A percentile compares a stretch with the other conserved stretches of the same genome.
Conservation (phyloP, 2,888 invertebrate species). For the Pachycephus smyrnensis region DNA sequence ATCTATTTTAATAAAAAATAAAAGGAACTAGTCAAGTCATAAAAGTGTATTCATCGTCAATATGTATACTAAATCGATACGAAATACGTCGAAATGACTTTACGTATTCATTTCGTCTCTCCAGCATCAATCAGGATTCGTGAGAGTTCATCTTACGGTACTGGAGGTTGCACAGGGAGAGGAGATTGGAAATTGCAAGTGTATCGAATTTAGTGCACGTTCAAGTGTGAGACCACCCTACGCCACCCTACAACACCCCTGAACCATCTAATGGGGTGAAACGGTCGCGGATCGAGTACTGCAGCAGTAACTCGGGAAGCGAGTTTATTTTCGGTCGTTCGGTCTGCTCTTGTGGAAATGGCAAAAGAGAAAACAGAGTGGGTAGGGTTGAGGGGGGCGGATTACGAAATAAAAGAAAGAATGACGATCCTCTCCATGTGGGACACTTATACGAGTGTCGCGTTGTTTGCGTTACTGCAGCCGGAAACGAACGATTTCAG, state of each 20-base stretch:
- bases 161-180: slow-evolving; percentile 1
- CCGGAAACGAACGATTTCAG: too few species aligned
- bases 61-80: background rate
- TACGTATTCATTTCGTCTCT: background rate
- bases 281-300: slow-evolving; percentile 34
- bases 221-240: background rate
- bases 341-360: background rate
- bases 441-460: background rate
- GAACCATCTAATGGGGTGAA: slow-evolving; percentile 40
- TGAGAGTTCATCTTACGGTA: background rate
- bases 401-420: background rate
- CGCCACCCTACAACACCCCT: background rate
- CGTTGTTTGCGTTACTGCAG: too few species aligned
- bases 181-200: background rate
- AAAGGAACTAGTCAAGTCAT: background rate
- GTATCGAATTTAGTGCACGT: background rate
- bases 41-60: background rate
- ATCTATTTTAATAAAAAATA: background rate
- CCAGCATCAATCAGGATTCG: background rate
- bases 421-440: background rate
- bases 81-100: background rate
- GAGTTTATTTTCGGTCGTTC: slow-evolving; percentile 12
- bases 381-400: background rate
- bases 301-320: slow-evolving; percentile 14
- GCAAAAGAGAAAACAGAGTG: background rate